phyloP scores from a whole-genome alignment of 2,888 invertebrate genomes.

The Aporophyla lueneburgensis region DNA sequence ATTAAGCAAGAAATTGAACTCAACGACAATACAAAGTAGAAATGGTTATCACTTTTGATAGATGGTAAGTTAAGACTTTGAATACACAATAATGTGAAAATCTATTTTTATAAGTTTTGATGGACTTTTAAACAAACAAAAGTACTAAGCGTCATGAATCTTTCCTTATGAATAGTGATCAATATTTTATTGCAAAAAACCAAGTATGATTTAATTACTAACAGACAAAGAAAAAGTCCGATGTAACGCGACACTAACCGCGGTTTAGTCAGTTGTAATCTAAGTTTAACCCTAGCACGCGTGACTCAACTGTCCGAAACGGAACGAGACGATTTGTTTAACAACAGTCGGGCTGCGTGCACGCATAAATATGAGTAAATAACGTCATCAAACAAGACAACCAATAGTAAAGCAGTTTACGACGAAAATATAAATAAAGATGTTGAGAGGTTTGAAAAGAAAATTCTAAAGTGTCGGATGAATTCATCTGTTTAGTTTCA shows the following conservation, averaged over 20 bases:
- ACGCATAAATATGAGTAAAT: constrained; percentile 70
- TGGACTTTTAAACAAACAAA: background rate
- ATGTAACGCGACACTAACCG: constrained; percentile 70
- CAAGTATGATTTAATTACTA: background rate
- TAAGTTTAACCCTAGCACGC: constrained; percentile 76
- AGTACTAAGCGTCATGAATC: background rate
- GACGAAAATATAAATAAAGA: constrained; percentile 44
- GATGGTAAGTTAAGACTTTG: background rate
- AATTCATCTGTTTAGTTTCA: constrained; percentile 34
- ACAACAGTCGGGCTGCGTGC: constrained; percentile 69
- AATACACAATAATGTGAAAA: background rate
- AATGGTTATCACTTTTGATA: no score
- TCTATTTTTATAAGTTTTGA: background rate
- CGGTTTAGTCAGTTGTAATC: constrained; percentile 68
- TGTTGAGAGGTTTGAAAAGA: constrained; percentile 24
- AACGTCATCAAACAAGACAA: constrained; percentile 59
- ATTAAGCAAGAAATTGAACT: constrained; percentile 33
- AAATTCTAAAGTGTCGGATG: constrained; percentile 15
- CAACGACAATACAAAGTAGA: background rate
- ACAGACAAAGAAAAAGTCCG: constrained; percentile 46
- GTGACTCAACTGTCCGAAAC: constrained; percentile 74
- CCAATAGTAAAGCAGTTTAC: constrained; percentile 42
- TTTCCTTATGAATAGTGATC: background rate
- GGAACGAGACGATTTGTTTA: constrained; percentile 70
- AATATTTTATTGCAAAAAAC: background rate